Base-by-base conservation (phyloP, 2,888 invertebrate genomes). In the Monoplex corrugatus region DNA sequence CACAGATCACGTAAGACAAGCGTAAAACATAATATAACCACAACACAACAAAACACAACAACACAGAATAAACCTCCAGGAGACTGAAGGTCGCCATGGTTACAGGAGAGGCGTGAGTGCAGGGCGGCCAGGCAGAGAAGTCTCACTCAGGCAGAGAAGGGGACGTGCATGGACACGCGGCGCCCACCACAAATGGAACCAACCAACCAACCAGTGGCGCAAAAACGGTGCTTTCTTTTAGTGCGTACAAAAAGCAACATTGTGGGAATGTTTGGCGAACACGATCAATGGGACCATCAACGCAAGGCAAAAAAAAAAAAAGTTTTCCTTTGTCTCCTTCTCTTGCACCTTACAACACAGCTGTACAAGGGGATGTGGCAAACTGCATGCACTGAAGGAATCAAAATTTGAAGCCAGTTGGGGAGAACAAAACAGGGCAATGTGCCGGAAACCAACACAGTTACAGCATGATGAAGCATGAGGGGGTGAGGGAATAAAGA, bases 121-220 rank as follows among this genome's bases (percentile, higher is more conserved):
- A 43, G 78, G 75, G 75, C 32, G n/a, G 68, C 40, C 68, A 86
- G 86, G 86, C 86, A 68, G 44, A 43, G 43, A 86, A 72, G 23
- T 23, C 84, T 57, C 84, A 84, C 50, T 35, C 84, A 84, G 84
- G 82, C 45, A 83, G 82, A 45, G 45, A 45, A 32, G 32, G 82
- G 23, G 16, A 43, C 23, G 82, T 83, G 82, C 82, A 83, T 28
- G n/a, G 1, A 72, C 10, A 72, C 32, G 23, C 19, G 78, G 78
- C 78, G 84, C 57, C 35, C 57, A 84, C 50, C 84, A n/a, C 32
- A 19, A 38, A 84, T 43, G 5, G 38, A 84, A 28, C 32, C 43
- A 2, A 45, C 80, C 80, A 80, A 68, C 40, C 40, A 43, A 84
- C 35, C 0, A 13, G 16, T n/a, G 28, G 38, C 19, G 50, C 13